Conservation (phyloP, 2,113 vertebrate genomes). For the Rissa tridactyla region DNA sequence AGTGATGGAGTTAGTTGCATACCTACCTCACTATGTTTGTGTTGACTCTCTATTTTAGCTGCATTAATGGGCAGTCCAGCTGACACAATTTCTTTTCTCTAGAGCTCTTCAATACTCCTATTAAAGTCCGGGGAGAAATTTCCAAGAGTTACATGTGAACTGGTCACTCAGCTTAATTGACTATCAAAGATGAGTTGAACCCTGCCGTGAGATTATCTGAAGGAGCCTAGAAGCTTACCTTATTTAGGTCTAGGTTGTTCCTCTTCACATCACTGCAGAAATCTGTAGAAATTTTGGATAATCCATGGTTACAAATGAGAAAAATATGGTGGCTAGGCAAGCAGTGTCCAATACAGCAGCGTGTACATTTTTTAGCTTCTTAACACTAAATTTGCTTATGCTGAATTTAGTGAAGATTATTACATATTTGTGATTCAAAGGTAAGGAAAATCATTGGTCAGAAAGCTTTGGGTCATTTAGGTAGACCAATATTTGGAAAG, state of each 20-base stretch:
- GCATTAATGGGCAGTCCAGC: background rate
- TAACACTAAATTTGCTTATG: background rate
- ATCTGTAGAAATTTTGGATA: background rate
- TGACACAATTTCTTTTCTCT: background rate
- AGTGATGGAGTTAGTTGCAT: background rate
- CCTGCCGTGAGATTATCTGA: background rate
- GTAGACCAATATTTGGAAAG: background rate
- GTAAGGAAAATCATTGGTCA: background rate
- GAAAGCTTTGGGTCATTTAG: background rate
- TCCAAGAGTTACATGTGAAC: background rate
- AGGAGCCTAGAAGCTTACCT: background rate
- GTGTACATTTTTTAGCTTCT: background rate
- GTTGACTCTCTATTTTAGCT: background rate
- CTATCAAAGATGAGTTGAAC: background rate
- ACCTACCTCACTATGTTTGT: rapidly evolving
- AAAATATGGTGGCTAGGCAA: background rate
- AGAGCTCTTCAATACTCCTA: background rate
- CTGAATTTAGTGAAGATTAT: background rate
- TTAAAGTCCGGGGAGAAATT: background rate
- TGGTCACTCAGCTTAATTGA: background rate
- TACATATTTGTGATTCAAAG: background rate
- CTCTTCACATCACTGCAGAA: background rate
- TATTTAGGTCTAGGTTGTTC: background rate
- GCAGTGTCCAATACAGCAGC: background rate
- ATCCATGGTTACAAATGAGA: background rate